Percentiles rank a stretch among this genome's conserved stretches.
Evolutionary conservation across 2,797 vertebrate species (phyloP).

Genomic region (Adrianichthys oophorus): DNA sequence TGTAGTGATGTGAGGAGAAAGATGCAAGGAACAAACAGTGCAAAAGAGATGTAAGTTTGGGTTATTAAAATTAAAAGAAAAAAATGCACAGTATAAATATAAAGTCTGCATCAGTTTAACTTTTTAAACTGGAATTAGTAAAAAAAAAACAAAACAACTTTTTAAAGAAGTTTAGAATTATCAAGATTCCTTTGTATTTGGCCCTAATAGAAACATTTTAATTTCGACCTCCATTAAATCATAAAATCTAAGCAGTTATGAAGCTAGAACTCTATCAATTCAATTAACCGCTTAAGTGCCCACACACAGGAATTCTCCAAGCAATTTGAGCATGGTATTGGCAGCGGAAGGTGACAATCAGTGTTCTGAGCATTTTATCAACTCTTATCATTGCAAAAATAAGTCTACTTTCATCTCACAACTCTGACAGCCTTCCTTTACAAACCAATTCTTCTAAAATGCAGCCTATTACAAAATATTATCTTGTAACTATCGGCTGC

Average conservation of each 20-base stretch:
- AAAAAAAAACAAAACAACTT: neutral
- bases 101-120: neutral
- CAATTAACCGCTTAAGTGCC: neutral
- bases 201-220: too few species aligned
- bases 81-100: too few species aligned
- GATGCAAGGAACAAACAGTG: too few species aligned
- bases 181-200: too few species aligned
- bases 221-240: neutral
- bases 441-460: neutral
- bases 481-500: slow-evolving; percentile 21
- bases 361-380: slow-evolving; percentile 12
- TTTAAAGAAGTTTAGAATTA: too few species aligned
- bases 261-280: neutral
- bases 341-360: slow-evolving; percentile 7
- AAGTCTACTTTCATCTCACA: too few species aligned
- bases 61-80: too few species aligned
- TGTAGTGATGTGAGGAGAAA: too few species aligned
- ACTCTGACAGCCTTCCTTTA: too few species aligned
- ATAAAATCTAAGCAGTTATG: neutral
- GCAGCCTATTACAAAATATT: neutral
- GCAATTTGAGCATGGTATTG: slow-evolving; percentile 9
- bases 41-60: too few species aligned
- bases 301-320: slow-evolving; percentile 13
- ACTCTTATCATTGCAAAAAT: neutral
- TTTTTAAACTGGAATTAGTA: neutral